These are phyloP conservation scores for Gorilla gorilla DNA, from an alignment of 2,113 vertebrate genomes.

Conservation along the genomic window DNA sequence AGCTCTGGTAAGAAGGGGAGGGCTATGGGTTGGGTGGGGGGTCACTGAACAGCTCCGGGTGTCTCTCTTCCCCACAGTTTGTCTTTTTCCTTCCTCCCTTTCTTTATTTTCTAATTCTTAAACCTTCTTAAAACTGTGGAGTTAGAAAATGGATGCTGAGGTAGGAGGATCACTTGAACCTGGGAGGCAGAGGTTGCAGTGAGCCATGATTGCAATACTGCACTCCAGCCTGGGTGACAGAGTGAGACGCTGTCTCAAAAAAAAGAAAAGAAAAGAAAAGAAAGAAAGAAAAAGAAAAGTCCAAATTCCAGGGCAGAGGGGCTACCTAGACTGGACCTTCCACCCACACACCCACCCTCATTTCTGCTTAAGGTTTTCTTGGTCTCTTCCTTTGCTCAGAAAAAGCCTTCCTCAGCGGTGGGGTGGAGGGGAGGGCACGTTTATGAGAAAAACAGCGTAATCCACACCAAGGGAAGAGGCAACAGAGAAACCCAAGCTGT, in stretches of 20 bases:
- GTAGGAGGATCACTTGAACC: too few relatives aligned
- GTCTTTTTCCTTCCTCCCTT: not conserved
- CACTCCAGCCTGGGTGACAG: too few relatives aligned
- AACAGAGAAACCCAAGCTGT: conserved; percentile 23
- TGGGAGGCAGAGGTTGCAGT: too few relatives aligned
- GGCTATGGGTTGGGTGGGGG: fast-evolving
- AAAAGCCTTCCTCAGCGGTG: not conserved
- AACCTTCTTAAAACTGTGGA: not conserved
- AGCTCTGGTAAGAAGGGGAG: not conserved
- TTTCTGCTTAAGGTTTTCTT: conserved; percentile 2
- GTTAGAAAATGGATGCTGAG: not conserved
- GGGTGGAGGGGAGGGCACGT: not conserved
- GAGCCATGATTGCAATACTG: too few relatives aligned
- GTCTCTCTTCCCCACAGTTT: not conserved
- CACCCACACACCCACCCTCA: fast-evolving
- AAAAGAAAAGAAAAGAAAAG: too few relatives aligned
- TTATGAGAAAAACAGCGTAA: not conserved
- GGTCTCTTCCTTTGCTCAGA: not conserved
- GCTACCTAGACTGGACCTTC: not conserved
- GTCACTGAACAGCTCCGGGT: too few relatives aligned
- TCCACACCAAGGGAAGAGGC: not conserved
- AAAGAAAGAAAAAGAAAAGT: too few relatives aligned
- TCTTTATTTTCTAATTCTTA: not conserved
- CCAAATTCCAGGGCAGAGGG: not conserved
- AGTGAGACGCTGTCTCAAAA: too few relatives aligned